These are phyloP conservation scores for Myrmophylax atrothorax DNA, from an alignment of 2,113 vertebrate genomes.

Conservation along the genomic window DNA sequence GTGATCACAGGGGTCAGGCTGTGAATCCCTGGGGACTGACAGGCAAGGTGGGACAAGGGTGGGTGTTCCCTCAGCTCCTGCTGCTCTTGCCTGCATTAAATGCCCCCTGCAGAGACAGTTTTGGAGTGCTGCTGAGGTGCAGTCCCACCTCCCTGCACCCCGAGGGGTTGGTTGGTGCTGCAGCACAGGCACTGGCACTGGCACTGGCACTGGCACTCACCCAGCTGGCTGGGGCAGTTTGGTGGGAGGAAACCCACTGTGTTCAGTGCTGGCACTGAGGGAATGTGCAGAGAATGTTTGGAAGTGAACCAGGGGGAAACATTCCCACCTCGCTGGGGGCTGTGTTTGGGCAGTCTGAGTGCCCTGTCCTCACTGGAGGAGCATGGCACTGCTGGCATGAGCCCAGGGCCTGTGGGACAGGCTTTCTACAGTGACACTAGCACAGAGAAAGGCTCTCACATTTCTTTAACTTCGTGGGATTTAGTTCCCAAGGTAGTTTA, in stretches of 20 bases:
- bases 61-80: not conserved
- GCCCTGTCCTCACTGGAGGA: not conserved
- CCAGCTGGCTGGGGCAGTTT: not conserved
- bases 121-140: not conserved
- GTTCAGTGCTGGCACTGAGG: not conserved
- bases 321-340: not conserved
- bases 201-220: not conserved
- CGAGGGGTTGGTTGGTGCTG: not conserved
- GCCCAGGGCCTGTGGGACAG: not conserved
- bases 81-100: not conserved
- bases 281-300: not conserved
- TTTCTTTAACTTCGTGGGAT: not conserved
- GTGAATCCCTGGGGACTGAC: not conserved
- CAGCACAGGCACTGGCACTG: not conserved
- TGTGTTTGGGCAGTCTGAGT: fast-evolving
- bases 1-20: too few species aligned
- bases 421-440: not conserved
- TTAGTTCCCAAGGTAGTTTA: not conserved
- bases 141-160: not conserved
- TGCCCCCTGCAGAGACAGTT: not conserved
- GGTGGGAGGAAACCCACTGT: not conserved
- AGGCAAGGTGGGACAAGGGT: not conserved
- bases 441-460: not conserved
- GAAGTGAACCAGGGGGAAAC: not conserved
- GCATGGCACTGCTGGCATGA: not conserved